phyloP scores from a whole-genome alignment of 2,888 invertebrate species.

The Idaea dimidiata region DNA sequence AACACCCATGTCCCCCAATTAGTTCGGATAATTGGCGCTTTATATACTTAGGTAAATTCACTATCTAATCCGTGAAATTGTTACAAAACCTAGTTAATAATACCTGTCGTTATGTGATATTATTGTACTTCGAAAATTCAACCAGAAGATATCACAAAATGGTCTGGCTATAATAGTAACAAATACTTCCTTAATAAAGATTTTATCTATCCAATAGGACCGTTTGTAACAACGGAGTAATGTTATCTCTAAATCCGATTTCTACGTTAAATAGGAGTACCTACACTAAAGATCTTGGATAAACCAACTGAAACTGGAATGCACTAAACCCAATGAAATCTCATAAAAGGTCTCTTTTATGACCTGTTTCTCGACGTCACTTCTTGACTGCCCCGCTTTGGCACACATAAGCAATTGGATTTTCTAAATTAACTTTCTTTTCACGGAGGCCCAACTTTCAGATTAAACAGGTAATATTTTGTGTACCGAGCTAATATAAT shows the following conservation, averaged over 20 bases:
- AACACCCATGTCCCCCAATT: too few relatives aligned
- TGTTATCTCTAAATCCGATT: not conserved
- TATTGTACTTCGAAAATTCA: not conserved
- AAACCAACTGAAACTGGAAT: not conserved
- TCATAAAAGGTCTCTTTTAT: not conserved
- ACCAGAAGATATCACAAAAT: slow-evolving; percentile 1
- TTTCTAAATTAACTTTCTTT: not conserved
- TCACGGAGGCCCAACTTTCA: not conserved
- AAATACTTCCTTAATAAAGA: slow-evolving; percentile 1
- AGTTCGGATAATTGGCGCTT: too few relatives aligned
- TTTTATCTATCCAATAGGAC: not conserved
- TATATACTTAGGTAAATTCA: not conserved
- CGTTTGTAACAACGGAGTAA: slow-evolving; percentile 1
- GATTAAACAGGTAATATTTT: not conserved
- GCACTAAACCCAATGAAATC: not conserved
- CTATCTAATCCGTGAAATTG: not conserved
- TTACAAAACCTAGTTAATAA: not conserved
- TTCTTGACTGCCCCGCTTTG: not conserved
- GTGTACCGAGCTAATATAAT: not conserved
- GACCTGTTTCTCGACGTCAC: not conserved
- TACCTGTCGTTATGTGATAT: not conserved
- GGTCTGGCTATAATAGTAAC: slow-evolving; percentile 1
- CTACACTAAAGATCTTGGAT: not conserved
- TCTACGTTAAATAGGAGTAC: not conserved
- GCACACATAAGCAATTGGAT: not conserved